Evolutionary conservation across 2,888 invertebrate genomes (phyloP), one percentile per base, ranked within the genome.

Genomic region (Chydorus sphaericus): DNA sequence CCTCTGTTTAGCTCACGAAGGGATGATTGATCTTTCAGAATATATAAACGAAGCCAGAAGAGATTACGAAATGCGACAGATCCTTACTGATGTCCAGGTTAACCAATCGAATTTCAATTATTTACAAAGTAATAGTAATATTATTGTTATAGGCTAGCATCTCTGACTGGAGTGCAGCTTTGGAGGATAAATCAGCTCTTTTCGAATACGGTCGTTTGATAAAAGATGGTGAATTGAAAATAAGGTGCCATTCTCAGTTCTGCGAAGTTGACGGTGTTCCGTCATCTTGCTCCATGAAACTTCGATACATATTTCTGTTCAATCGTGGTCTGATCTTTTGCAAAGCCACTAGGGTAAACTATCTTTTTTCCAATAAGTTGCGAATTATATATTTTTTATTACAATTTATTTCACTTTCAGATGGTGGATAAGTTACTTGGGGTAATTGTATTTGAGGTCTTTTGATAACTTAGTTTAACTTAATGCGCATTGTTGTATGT

Each of bases 1-100:
- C n/a, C 69, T 96, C 62, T 83, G 85, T 65, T 77, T 84, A 60
- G 93, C 96, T 30, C 82, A 91, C 63, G 92, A 94, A 69, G 88
- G 90, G 48, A 96, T 96, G 94, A 81, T 90, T 60, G 96, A 97
- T 70, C 85, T 97, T 33, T 91, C 94, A 3, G 85, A 91, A 66
- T 98, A 91, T 70, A 92, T 97, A 59, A 98, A 98, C 70, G 98
- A 98, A 75, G 91, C 94, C 54, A 96, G 94, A 65, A 75, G 97
- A 55, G 98, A 98, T 71, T 89, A 89, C 56, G 97, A 97, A 69
- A 88, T 89, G 61, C 75, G 94, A 57, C 82, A 85, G 61, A 80
- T 94, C 58, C 87, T 97, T 63, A 80, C 82, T 61, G 89, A 92
- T 73, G 85, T 97, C 54, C 88, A 93, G 23, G 52, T 52, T 20